Base-by-base conservation (phyloP, 1,140 invertebrate genomes). In the Arctopsyche grandis region DNA sequence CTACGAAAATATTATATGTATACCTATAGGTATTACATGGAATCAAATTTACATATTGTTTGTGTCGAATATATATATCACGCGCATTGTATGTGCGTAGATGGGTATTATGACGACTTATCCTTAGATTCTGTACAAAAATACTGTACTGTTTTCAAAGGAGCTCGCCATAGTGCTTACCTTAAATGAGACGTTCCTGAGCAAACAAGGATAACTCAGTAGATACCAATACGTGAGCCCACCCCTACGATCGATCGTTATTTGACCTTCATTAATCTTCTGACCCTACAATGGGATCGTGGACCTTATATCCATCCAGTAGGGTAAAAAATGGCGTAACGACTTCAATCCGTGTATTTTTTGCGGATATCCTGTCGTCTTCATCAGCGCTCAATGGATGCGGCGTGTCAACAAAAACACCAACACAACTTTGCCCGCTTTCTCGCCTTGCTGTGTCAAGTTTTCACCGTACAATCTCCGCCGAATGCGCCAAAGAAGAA, bases 201-300 rank as follows among this genome's bases (percentile, higher is more conserved):
- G 12, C 48, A 52, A 52, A 52, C 48, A 52, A 12, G 22, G 24
- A 66, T 66, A 66, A 22, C 63, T n/a, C 22, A 29, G 21, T 19
- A 29, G 63, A 66, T 66, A 14, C 63, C 10, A 66, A 66, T 66
- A 22, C 21, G 63, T 26, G 26, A 66, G 14, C 63, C 19, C 71
- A 56, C 71, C 71, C 48, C n/a, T 56, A 0, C 44, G 10, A 46
- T 56, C 44, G 71, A 56, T 74, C 71, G 46, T 74, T 74, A 74
- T 74, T 74, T 48, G 71, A 74, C 71, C 71, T 74, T 74, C 48
- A 74, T 74, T 74, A 74, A 74, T 74, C 71, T 74, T n/a, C 14
- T 26, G 22, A 22, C 24, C 9, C 63, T 29, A 29, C 63, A 29
- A 66, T 66, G 24, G 63, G 24, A 66, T 14, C 48, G 48, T 16